phyloP scores from a whole-genome alignment of 2,888 invertebrate species.

The Tipula confusa region DNA sequence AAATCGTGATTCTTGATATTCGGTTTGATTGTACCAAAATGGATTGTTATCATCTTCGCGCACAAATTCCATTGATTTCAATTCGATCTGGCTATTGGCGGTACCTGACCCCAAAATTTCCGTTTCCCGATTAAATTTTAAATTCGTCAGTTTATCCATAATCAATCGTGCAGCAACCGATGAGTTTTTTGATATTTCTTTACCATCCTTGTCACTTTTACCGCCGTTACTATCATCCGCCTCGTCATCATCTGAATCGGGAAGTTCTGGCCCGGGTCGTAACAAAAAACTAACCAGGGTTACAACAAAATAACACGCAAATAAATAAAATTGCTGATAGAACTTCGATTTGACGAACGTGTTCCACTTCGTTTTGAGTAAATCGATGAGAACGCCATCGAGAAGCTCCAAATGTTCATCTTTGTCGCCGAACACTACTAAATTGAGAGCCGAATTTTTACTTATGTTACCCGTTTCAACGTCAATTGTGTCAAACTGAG shows the following conservation, averaged over 20 bases:
- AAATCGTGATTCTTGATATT: constrained; percentile 43
- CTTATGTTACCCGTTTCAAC: constrained; percentile 87
- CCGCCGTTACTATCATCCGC: constrained; percentile 33
- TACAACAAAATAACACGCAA: constrained; percentile 84
- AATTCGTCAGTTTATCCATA: background rate
- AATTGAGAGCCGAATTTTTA: constrained; percentile 89
- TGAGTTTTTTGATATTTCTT: background rate
- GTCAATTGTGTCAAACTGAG: constrained; percentile 93
- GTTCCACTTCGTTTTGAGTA: constrained; percentile 96
- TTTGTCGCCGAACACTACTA: constrained; percentile 95
- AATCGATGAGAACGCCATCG: constrained; percentile 89
- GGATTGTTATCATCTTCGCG: constrained; percentile 38
- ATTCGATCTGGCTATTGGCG: background rate
- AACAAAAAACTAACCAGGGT: constrained; percentile 84
- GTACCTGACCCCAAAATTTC: background rate
- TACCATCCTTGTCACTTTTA: constrained; percentile 28
- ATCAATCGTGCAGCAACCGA: background rate
- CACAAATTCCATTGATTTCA: background rate
- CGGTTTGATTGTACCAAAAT: constrained; percentile 48
- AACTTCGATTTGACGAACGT: constrained; percentile 93
- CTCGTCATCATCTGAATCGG: constrained; percentile 40
- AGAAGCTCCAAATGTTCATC: constrained; percentile 91
- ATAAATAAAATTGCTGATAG: constrained; percentile 86
- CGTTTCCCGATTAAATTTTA: background rate
- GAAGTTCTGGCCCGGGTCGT: constrained; percentile 71